A percentile compares a stretch with the other conserved stretches of the same genome.
phyloP scores from a whole-genome alignment of 2,113 vertebrate species.

The Lagopus leucura region DNA sequence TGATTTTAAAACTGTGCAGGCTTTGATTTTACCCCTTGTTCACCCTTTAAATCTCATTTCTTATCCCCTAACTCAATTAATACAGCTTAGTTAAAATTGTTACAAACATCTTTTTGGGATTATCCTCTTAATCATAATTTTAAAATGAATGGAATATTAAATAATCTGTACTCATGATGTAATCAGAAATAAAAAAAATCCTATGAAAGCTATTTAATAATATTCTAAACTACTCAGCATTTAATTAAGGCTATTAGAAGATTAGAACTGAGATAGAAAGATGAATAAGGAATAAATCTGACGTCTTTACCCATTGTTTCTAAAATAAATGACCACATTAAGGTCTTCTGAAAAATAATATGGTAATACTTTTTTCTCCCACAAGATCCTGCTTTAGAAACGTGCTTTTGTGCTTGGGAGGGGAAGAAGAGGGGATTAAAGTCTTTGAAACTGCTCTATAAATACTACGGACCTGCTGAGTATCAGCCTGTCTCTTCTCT shows the following conservation, averaged over 20 bases:
- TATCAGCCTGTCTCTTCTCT: background rate
- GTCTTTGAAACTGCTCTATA: conserved; percentile 3
- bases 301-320: conserved; percentile 45
- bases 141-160: conserved; percentile 54
- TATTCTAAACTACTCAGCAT: conserved; percentile 50
- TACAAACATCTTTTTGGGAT: conserved; percentile 54
- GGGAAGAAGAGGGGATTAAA: background rate
- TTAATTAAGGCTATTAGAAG: conserved; percentile 64
- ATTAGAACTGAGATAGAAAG: conserved; percentile 58
- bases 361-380: background rate
- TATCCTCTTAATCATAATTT: conserved; percentile 65
- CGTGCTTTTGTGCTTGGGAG: background rate
- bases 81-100: conserved; percentile 43
- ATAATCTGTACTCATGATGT: conserved; percentile 45
- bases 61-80: conserved; percentile 60
- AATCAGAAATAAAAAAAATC: conserved; percentile 57
- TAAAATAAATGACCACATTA: conserved; percentile 41
- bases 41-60: conserved; percentile 51
- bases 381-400: background rate
- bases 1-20: background rate
- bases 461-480: background rate
- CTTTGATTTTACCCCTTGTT: conserved; percentile 39
- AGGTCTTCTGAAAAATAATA: conserved; percentile 3
- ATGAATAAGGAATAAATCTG: conserved; percentile 44
- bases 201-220: conserved; percentile 56